Evolutionary conservation across 2,113 vertebrate species (phyloP).

Genomic region (Romanogobio albipinnatus): DNA sequence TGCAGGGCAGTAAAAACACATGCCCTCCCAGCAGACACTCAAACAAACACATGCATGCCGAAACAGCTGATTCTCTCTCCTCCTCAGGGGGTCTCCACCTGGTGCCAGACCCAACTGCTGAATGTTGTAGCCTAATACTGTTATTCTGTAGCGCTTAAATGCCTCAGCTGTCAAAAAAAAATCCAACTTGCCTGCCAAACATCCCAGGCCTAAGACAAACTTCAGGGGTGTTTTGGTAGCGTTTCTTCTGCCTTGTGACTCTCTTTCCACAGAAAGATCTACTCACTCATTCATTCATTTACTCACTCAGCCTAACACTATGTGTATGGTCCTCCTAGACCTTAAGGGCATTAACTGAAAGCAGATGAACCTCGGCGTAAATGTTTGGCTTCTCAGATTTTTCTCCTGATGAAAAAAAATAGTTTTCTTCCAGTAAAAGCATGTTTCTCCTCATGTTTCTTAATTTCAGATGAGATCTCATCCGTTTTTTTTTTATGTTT

Average conservation of each 20-base stretch:
- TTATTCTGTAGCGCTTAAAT: constrained; percentile 23
- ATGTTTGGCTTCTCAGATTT: not conserved
- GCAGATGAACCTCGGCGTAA: not conserved
- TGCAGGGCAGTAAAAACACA: not conserved
- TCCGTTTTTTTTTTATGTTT: not conserved
- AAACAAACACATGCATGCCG: not conserved
- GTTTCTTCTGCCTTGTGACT: constrained; percentile 44
- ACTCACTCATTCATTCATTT: not conserved
- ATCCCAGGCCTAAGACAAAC: constrained; percentile 30
- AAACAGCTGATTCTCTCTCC: constrained; percentile 47
- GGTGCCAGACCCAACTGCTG: constrained; percentile 44
- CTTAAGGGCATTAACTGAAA: not conserved
- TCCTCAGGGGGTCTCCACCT: constrained; percentile 41
- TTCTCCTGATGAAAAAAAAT: not conserved
- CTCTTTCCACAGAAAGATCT: constrained; percentile 35
- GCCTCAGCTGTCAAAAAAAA: constrained; percentile 47
- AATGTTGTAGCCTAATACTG: constrained; percentile 30
- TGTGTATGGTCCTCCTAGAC: not conserved
- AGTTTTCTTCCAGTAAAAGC: not conserved
- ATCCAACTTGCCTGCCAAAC: constrained; percentile 36
- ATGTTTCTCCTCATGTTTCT: not conserved
- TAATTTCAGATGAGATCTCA: not conserved
- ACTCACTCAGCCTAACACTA: not conserved
- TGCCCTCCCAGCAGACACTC: not conserved
- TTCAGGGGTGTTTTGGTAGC: constrained; percentile 41